These are phyloP conservation scores for Eulemur rubriventer DNA, from an alignment of 2,797 vertebrate species.

Conservation along the genomic window DNA sequence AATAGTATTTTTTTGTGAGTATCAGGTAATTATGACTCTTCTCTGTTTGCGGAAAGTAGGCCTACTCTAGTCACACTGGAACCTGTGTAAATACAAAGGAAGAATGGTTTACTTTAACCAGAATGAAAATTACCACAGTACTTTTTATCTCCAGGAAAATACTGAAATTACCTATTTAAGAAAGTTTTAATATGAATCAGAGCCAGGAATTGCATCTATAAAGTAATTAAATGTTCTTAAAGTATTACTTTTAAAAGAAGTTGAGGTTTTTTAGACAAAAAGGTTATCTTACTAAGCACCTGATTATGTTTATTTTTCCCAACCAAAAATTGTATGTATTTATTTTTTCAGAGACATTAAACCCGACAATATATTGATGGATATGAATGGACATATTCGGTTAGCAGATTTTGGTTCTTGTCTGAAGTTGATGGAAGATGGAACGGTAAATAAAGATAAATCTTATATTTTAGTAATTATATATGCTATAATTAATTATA, in stretches of 20 bases:
- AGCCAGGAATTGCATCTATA: not conserved
- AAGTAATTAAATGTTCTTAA: slow-evolving; percentile 18
- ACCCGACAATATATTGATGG: slow-evolving; percentile 98
- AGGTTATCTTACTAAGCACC: not conserved
- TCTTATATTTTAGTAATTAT: not conserved
- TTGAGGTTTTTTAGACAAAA: slow-evolving; percentile 47
- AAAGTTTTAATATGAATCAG: not conserved
- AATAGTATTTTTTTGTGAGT: not conserved
- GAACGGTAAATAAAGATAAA: slow-evolving; percentile 90
- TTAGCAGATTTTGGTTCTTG: slow-evolving; percentile 99
- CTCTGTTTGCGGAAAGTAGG: not conserved
- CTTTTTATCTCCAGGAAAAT: slow-evolving; percentile 1
- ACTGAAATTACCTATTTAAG: not conserved
- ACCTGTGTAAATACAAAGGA: not conserved
- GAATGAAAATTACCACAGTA: not conserved
- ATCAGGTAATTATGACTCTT: not conserved
- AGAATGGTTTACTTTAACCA: not conserved
- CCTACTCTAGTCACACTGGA: not conserved
- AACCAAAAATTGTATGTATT: slow-evolving; percentile 63
- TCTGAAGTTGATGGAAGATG: slow-evolving; percentile 97
- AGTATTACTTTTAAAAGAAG: slow-evolving; percentile 44
- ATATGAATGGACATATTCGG: slow-evolving; percentile 99
- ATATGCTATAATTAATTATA: no score
- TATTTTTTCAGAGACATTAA: slow-evolving; percentile 94
- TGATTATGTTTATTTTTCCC: slow-evolving; percentile 38